Percentiles rank a stretch among this genome's conserved stretches.
Conservation (phyloP, 2,888 invertebrate genomes). For the Unio delphinus region DNA sequence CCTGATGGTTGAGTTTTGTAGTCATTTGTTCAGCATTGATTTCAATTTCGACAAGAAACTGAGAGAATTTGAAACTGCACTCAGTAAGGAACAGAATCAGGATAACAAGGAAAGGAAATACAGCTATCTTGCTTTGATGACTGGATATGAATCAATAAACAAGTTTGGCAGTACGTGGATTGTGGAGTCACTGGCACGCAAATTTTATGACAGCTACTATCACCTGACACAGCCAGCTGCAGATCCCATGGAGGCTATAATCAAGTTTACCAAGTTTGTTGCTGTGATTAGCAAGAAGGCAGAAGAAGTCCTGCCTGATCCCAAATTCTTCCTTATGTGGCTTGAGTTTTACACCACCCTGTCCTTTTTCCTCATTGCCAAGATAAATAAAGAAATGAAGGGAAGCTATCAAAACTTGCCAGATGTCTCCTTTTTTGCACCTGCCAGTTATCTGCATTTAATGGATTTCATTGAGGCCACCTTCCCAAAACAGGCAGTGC, state of each 20-base stretch:
- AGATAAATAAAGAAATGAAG: background rate
- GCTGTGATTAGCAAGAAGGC: conserved; percentile 12
- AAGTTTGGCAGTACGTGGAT: background rate
- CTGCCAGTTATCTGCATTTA: conserved; percentile 19
- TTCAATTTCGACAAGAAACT: conserved; percentile 5
- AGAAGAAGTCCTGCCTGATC: conserved; percentile 22
- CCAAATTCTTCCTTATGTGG: conserved; percentile 35
- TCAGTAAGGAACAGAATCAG: too few relatives aligned
- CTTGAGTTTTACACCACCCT: conserved; percentile 30
- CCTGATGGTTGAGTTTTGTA: conserved; percentile 19
- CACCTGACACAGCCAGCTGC: conserved; percentile 8
- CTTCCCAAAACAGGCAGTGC: conserved; percentile 2
- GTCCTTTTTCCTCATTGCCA: conserved; percentile 26
- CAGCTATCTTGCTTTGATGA: conserved; percentile 10
- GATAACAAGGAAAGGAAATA: background rate
- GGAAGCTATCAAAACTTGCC: too few relatives aligned
- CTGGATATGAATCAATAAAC: conserved; percentile 8
- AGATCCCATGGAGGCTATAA: conserved; percentile 31
- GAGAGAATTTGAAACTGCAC: too few relatives aligned
- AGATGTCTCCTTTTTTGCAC: conserved; percentile 14
- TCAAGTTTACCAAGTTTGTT: conserved; percentile 38
- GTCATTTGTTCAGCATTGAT: conserved; percentile 10
- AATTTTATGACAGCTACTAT: conserved; percentile 21
- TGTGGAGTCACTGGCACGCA: conserved; percentile 12
- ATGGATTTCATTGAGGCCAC: conserved; percentile 20